Base-by-base conservation (phyloP, 2,113 vertebrate species). In the Myrmophylax atrothorax region DNA sequence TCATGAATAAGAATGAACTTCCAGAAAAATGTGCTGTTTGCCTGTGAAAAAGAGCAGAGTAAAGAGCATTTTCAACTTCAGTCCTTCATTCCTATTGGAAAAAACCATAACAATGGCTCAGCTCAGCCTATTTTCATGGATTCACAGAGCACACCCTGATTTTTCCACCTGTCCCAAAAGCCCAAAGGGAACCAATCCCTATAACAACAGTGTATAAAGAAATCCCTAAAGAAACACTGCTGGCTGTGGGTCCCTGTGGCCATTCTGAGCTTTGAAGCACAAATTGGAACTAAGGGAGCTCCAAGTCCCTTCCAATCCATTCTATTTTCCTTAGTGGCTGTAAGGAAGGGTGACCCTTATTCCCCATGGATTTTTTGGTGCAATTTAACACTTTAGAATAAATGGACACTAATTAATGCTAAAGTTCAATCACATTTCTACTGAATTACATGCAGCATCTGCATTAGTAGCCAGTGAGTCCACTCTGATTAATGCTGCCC, bases 331-430 rank as follows among this genome's bases (percentile, higher is more conserved):
- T 42, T 59, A 50, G 15, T 1, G 11, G 26, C 58, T 79, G 22
- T 18, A 49, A 58, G 69, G 64, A 14, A 84, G 26, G 62, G 50
- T 49, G 22, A 35, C 22, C 76, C 26, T 52, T 67, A 47, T 52
- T 80, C 93, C 31, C 12, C 28, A 17, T 17, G 64, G 63, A 69
- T 53, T 73, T 85, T 75, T 87, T 78, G 68, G 46, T 84, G 68
- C 80, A 90, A 82, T 96, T 79, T 89, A 95, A 64, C n/a, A 38
- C 59, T 86, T 95, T 9, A 60, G 69, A 94, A 33, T 86, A 96
- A 97, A 68, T 81, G 85, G 93, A 74, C 94, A 63, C 88, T 96
- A 96, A 96, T 97, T 97, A 97, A 93, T 56, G 68, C 68, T 64
- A 95, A 97, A 96, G 70, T 70, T 95, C 88, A 96, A 93, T 37